Base-by-base conservation (phyloP, 2,113 vertebrate species). In the Cettia cetti region DNA sequence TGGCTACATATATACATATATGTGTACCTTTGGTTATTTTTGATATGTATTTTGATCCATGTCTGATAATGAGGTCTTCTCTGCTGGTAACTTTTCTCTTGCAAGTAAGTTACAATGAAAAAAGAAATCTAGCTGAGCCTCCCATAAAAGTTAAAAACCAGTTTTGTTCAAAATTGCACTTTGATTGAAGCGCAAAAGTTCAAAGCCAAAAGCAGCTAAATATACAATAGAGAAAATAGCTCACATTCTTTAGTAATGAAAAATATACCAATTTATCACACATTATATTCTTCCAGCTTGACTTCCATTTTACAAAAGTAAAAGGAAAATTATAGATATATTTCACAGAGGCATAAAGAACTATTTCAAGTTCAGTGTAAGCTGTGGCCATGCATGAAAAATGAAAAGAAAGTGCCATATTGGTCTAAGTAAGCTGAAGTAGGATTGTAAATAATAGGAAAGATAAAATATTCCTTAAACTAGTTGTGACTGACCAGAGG, bases 141-240 rank as follows among this genome's bases (percentile, higher is more conserved):
- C 74, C 79, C 37, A 50, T 95, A 96, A 95, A 97, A 96, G 69
- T 91, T 96, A 90, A 96, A 92, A 95, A 80, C 71, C 61, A 86
- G 49, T 88, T 97, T 94, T 88, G 63, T 94, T 96, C 85, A 97
- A 96, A 97, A 96, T 97, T 95, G 79, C 40, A 83, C 91, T 97
- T 96, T 97, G 94, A 97, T 96, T 96, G 91, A 97, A 97, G 88
- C 93, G 65, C 44, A 94, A 94, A 97, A 63, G 77, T 97, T 97
- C 94, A 97, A 97, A 96, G 68, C 20, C 75, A 84, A 97, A 94
- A 92, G 50, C n/a, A 97, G 83, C 59, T 96, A 97, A 96, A 95
- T 95, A 91, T 70, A 87, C 72, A 92, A 57, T 26, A 89, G 50
- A 96, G 70, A 94, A 97, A 97, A 96, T 54, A 88, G 59, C 81